Evolutionary conservation across 2,113 vertebrate genomes (phyloP), one percentile per base, ranked within the genome.

Genomic region (Spea multiplicata): DNA sequence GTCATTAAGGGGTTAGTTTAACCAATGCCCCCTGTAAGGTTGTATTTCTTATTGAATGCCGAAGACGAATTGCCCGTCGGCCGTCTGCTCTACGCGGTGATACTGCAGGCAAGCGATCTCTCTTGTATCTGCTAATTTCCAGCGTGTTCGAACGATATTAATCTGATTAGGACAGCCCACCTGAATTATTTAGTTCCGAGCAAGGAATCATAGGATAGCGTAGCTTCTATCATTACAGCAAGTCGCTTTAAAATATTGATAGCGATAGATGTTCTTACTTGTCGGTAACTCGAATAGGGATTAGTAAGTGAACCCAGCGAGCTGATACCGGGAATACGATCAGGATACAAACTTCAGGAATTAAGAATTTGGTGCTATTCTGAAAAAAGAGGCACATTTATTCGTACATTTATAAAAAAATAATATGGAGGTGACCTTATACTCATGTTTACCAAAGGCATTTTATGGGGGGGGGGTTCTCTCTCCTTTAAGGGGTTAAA

Each of bases 221-320:
- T 74, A 49, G 7, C 61, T 48, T 7, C 44, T 48, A 74, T 48
- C 57, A 17, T 74, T 74, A 74, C 72, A 74, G 44, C n/a, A 48
- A 5, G 4, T 64, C 47, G 45, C 57, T 64, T 17, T 65, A 65
- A 74, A 74, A 48, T 74, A 74, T 74, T 74, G 16, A 74, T 74
- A 4, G 5, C 5, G n/a, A 17, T 8, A 66, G 59, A 66, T 74
- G 61, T 74, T 17, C 59, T 74, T 74, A 73, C 71, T 59, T 59
- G 71, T 57, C 46, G 61, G 55, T 61, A 73, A 73, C 71, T 59
- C 61, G 71, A 73, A 8, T 46, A 73, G 30, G 71, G 53, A 47
- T 59, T 61, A 73, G 71, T 59, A 50, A 73, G 6, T 73, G 6
- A 59, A 8, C 6, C 44, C 0, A 70, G 14, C 10, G 46, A 14